phyloP scores from a whole-genome alignment of 2,797 vertebrate species.

The Peromyscus attwateri region DNA sequence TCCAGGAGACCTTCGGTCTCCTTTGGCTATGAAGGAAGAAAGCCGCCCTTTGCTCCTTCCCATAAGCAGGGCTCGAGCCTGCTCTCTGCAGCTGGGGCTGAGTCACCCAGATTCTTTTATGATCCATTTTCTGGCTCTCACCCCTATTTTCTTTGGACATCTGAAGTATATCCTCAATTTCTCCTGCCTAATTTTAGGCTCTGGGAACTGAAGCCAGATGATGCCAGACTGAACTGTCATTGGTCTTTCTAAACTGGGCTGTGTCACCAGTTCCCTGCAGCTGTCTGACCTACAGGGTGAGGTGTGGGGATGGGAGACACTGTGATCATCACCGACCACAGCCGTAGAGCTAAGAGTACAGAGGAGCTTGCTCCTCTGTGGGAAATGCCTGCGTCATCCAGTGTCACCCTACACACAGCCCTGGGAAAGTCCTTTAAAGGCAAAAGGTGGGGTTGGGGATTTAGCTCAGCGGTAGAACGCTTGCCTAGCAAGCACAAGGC shows the following conservation, averaged over 20 bases:
- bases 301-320: constrained; percentile 19
- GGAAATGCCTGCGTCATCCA: neutral
- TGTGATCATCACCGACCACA: accelerated
- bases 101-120: constrained; percentile 82
- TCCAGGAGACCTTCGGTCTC: neutral
- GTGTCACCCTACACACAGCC: neutral
- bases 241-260: constrained; percentile 72
- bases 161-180: constrained; percentile 77
- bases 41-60: constrained; percentile 59
- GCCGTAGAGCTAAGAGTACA: neutral
- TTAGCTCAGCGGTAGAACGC: too few species aligned
- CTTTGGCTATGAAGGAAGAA: neutral
- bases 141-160: constrained; percentile 78
- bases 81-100: constrained; percentile 76
- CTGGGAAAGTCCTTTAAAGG: neutral
- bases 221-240: constrained; percentile 71
- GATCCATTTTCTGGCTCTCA: constrained; percentile 75
- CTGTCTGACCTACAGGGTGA: constrained; percentile 9
- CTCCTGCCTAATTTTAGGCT: constrained; percentile 82
- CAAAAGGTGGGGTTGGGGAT: too few species aligned
- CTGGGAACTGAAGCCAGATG: constrained; percentile 76
- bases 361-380: neutral
- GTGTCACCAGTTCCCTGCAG: constrained; percentile 66
- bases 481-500: too few species aligned
- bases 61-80: constrained; percentile 32